A percentile compares a stretch with the other conserved stretches of the same genome.
These are phyloP conservation scores for Gambelia wislizenii DNA, from an alignment of 2,797 vertebrate species.

Conservation along the genomic window DNA sequence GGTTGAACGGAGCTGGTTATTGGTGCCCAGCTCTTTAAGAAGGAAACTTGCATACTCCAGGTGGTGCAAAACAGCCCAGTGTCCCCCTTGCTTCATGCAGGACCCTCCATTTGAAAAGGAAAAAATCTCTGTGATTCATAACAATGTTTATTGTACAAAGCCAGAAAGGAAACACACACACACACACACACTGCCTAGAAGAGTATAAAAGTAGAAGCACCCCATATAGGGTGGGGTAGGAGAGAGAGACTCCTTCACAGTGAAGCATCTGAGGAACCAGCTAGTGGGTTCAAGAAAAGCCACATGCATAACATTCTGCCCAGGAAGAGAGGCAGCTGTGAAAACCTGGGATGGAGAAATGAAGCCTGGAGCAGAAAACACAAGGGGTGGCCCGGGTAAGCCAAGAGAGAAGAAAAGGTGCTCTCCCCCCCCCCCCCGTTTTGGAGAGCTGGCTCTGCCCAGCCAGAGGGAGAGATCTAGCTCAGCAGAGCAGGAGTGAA, in stretches of 20 bases:
- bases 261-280: slow-evolving; percentile 81
- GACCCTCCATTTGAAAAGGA: too few relatives aligned
- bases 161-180: slow-evolving; percentile 14
- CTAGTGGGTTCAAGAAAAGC: slow-evolving; percentile 59
- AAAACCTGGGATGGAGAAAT: background rate
- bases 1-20: background rate
- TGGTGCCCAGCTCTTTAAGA: background rate
- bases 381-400: background rate
- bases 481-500: too few relatives aligned
- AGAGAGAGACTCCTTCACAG: slow-evolving; percentile 73
- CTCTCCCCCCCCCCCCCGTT: background rate
- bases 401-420: background rate
- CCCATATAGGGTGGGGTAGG: background rate
- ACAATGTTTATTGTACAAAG: slow-evolving; percentile 73
- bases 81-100: background rate
- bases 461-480: background rate
- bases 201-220: slow-evolving; percentile 25
- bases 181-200: background rate
- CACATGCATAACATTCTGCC: slow-evolving; percentile 66
- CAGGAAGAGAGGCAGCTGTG: background rate
- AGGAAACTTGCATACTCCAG: background rate
- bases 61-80: background rate
- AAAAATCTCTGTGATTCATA: slow-evolving; percentile 18
- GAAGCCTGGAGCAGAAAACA: background rate
- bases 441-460: too few relatives aligned